Evolutionary conservation across 2,888 invertebrate species (phyloP).

Genomic region (Sympetrum striolatum): DNA sequence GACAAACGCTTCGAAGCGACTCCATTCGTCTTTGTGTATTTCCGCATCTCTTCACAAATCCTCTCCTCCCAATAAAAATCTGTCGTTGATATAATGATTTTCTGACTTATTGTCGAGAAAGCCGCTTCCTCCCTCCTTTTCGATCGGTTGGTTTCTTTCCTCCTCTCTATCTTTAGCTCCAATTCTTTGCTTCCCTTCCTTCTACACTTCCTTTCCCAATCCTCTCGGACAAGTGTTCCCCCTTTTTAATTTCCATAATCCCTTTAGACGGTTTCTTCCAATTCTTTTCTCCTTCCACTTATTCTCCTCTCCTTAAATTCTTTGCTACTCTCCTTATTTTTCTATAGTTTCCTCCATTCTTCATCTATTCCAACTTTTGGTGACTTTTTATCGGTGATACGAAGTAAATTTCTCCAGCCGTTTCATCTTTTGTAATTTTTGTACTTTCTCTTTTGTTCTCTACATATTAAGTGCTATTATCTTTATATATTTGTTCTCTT

Average conservation of each 20-base stretch:
- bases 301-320: background rate
- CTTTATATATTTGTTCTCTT: too few species aligned
- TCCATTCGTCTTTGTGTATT: background rate
- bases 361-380: background rate
- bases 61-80: background rate
- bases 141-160: background rate
- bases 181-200: too few species aligned
- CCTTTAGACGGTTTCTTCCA: background rate
- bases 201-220: too few species aligned
- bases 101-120: background rate
- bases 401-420: too few species aligned
- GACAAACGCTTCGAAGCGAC: too few species aligned
- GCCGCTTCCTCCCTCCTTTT: background rate
- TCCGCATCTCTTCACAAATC: background rate
- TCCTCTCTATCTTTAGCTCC: background rate
- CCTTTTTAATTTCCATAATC: background rate
- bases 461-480: too few species aligned
- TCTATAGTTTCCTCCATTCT: background rate
- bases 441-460: too few species aligned
- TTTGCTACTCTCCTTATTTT: background rate
- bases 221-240: background rate
- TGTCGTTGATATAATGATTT: background rate
- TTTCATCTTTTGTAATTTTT: too few species aligned
- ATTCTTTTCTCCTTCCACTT: background rate
- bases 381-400: too few species aligned